Conservation (phyloP, 2,113 vertebrate species). For the Etheostoma spectabile region DNA sequence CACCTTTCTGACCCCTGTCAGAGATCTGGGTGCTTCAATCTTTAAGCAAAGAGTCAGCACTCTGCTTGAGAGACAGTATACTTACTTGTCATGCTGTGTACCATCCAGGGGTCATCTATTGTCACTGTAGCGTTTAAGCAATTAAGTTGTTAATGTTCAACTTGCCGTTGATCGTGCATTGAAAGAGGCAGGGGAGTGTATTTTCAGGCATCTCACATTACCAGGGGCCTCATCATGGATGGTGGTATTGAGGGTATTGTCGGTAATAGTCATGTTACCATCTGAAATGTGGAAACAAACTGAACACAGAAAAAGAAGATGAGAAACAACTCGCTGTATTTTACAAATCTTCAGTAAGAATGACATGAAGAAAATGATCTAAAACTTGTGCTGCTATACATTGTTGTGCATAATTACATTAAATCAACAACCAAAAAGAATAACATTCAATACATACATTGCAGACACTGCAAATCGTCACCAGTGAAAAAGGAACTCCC, state of each 20-base stretch:
- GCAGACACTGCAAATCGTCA: too few species aligned
- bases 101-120: rapidly evolving
- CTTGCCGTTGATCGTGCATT: rapidly evolving
- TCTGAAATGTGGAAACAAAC: conserved; percentile 36
- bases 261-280: rapidly evolving
- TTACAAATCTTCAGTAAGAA: background rate
- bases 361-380: background rate
- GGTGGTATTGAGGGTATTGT: rapidly evolving
- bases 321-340: background rate
- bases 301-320: conserved; percentile 15
- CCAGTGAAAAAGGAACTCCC: too few species aligned
- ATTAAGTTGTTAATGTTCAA: background rate
- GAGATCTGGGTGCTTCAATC: background rate
- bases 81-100: background rate
- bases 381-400: too few species aligned
- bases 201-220: rapidly evolving
- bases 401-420: too few species aligned
- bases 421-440: too few species aligned
- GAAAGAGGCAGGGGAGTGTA: rapidly evolving
- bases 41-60: background rate
- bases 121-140: background rate
- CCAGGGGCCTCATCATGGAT: rapidly evolving
- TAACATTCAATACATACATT: too few species aligned
- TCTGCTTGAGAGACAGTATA: background rate
- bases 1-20: background rate